A percentile compares a stretch with the other conserved stretches of the same genome.
These are phyloP conservation scores for Bombus sylvicola DNA, from an alignment of 1,140 invertebrate species.

Conservation along the genomic window DNA sequence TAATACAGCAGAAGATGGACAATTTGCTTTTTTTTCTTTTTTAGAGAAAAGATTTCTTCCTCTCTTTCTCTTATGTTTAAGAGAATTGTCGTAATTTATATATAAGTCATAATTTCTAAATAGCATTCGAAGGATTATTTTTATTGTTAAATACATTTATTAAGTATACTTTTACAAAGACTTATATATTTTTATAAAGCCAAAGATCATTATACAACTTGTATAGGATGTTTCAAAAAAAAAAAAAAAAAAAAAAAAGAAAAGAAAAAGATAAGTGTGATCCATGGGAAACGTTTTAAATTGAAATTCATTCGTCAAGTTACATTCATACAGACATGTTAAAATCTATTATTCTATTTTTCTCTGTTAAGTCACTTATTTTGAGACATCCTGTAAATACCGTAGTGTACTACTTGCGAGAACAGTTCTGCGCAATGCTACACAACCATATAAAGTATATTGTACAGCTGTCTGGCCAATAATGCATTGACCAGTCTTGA, in stretches of 20 bases:
- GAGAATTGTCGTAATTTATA: background rate
- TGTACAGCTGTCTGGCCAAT: background rate
- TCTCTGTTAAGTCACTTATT: background rate
- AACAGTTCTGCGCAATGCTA: background rate
- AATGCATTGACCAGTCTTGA: background rate
- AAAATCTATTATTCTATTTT: background rate
- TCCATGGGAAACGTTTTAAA: background rate
- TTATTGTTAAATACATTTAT: no score
- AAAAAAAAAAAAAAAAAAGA: no score
- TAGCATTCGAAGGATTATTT: background rate
- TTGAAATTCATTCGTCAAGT: background rate
- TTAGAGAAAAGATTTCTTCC: background rate
- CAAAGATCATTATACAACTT: no score
- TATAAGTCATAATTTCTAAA: background rate
- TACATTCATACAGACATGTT: background rate
- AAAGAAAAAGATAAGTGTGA: background rate
- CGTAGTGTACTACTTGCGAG: conserved; percentile 4
- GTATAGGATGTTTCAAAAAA: no score
- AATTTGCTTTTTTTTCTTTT: background rate
- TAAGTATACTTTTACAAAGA: no score
- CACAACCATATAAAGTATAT: background rate
- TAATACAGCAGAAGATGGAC: background rate
- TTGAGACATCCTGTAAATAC: background rate
- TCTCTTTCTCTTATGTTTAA: background rate
- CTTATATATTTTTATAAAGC: no score